These are phyloP conservation scores for Bhutanitis thaidina DNA, from an alignment of 2,888 invertebrate genomes.

Conservation along the genomic window DNA sequence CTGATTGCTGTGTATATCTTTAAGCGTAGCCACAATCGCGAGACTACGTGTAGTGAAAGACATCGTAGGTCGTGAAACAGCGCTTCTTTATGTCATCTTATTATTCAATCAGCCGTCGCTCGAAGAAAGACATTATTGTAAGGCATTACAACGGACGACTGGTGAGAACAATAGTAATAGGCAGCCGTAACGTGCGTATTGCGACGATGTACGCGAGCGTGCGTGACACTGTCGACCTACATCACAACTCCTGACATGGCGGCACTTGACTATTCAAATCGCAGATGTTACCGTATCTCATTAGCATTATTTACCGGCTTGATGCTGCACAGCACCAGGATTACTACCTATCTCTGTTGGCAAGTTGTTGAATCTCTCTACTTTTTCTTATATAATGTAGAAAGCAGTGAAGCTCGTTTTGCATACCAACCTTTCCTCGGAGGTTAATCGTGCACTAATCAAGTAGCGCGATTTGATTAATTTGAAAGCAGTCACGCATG, in stretches of 20 bases:
- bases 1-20: not conserved
- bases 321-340: conserved; percentile 33
- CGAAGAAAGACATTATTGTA: conserved; percentile 17
- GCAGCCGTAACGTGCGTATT: conserved; percentile 25
- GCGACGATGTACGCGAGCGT: conserved; percentile 32
- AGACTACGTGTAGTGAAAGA: conserved; percentile 8
- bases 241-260: conserved; percentile 35
- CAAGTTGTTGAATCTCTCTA: conserved; percentile 18
- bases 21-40: not conserved
- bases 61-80: conserved; percentile 11
- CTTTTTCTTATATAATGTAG: conserved; percentile 2
- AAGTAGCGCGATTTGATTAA: conserved; percentile 36
- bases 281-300: conserved; percentile 51
- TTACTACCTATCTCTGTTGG: conserved; percentile 23
- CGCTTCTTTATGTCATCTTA: conserved; percentile 15
- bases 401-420: conserved; percentile 15
- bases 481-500: conserved; percentile 37
- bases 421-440: conserved; percentile 29
- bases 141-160: conserved; percentile 21
- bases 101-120: conserved; percentile 18
- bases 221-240: conserved; percentile 58
- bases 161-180: conserved; percentile 41
- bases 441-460: conserved; percentile 35
- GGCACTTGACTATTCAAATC: conserved; percentile 53
- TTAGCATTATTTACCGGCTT: conserved; percentile 58